Conservation (phyloP, 23 tunicate genomes). For the Trididemnum nubilum region DNA sequence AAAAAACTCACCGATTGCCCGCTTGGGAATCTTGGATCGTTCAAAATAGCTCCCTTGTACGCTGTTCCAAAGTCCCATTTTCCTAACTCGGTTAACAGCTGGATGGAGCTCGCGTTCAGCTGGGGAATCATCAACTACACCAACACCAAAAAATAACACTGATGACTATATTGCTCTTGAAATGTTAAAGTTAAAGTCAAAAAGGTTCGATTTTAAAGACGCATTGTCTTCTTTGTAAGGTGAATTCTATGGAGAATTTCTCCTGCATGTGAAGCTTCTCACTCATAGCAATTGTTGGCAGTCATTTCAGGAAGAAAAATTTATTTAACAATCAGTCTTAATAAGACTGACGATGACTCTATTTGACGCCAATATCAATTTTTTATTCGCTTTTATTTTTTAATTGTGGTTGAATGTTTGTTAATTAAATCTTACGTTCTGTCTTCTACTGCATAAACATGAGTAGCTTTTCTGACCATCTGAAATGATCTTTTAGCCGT, state of each 20-base stretch:
- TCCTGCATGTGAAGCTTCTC: background rate
- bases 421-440: too few species aligned
- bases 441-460: too few species aligned
- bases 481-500: too few species aligned
- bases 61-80: constrained; percentile 65
- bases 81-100: constrained; percentile 58
- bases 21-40: constrained; percentile 24
- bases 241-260: background rate
- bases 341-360: too few species aligned
- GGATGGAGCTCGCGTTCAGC: constrained; percentile 47
- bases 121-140: constrained; percentile 50
- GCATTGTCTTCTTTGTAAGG: background rate
- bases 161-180: background rate
- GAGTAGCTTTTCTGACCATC: too few species aligned
- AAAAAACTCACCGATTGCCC: background rate
- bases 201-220: background rate
- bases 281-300: too few species aligned
- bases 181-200: background rate
- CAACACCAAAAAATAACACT: background rate
- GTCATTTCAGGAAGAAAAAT: too few species aligned
- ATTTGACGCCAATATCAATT: too few species aligned
- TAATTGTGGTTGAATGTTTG: too few species aligned
- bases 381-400: too few species aligned
- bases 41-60: constrained; percentile 50
- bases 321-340: too few species aligned